Conservation (phyloP, 2,888 invertebrate species). For the Dioctria linearis region DNA sequence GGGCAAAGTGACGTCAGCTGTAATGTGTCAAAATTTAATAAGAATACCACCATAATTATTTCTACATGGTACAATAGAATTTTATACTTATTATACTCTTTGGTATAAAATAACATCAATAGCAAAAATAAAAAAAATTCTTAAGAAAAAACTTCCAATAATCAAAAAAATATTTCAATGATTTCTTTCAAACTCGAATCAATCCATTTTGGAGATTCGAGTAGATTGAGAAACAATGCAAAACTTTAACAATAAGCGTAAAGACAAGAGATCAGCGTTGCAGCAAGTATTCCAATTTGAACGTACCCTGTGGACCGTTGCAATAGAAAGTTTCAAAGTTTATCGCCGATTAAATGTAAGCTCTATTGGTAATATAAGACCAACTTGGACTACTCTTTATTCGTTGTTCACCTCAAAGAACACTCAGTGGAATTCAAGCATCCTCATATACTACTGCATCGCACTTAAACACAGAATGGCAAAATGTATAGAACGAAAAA, state of each 20-base stretch:
- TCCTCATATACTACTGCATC: slow-evolving; percentile 3
- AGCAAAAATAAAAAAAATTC: too few relatives aligned
- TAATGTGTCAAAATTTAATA: too few relatives aligned
- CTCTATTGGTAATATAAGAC: slow-evolving; percentile 21
- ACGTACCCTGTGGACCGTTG: slow-evolving; percentile 19
- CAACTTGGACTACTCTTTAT: slow-evolving; percentile 22
- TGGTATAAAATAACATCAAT: too few relatives aligned
- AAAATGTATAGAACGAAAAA: slow-evolving; percentile 18
- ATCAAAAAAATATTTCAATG: too few relatives aligned
- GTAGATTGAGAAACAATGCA: background rate
- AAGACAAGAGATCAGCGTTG: slow-evolving; percentile 4
- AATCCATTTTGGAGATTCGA: background rate
- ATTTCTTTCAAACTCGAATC: too few relatives aligned
- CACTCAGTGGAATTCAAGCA: slow-evolving; percentile 29
- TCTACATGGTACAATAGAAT: too few relatives aligned
- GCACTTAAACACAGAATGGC: slow-evolving; percentile 4
- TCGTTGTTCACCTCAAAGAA: slow-evolving; percentile 6
- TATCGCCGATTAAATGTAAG: slow-evolving; percentile 46
- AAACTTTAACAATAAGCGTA: slow-evolving; percentile 30
- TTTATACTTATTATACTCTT: too few relatives aligned
- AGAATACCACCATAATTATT: too few relatives aligned
- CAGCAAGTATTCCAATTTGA: background rate
- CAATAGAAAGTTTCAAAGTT: slow-evolving; percentile 46
- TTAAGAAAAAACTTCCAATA: too few relatives aligned
- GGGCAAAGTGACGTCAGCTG: too few relatives aligned